These are phyloP conservation scores for Rachycentron canadum DNA, from an alignment of 2,797 vertebrate species.

Conservation along the genomic window DNA sequence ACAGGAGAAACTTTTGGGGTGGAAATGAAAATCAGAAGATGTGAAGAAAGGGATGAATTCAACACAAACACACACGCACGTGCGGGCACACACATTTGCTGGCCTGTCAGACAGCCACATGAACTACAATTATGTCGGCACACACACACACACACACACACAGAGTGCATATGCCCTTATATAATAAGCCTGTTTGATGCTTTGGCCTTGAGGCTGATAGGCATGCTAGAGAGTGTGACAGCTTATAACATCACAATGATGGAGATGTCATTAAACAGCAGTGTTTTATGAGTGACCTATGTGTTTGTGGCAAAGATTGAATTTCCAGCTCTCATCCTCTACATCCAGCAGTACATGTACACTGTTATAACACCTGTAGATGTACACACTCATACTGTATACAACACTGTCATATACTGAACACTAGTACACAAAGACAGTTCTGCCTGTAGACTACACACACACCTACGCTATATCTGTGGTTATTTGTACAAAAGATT, in stretches of 20 bases:
- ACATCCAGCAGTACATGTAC: slow-evolving; percentile 4
- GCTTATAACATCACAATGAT: slow-evolving; percentile 81
- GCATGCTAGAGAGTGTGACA: slow-evolving; percentile 73
- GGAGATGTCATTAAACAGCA: slow-evolving; percentile 78
- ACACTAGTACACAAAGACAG: slow-evolving; percentile 3
- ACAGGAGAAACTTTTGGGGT: slow-evolving; percentile 70
- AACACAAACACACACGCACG: slow-evolving; percentile 17
- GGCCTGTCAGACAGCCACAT: slow-evolving; percentile 35
- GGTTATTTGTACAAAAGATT: slow-evolving; percentile 3
- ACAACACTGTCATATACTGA: background rate
- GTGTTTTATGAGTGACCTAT: slow-evolving; percentile 74
- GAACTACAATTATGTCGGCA: slow-evolving; percentile 43
- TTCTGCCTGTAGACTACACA: slow-evolving; percentile 3
- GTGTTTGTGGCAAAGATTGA: slow-evolving; percentile 61
- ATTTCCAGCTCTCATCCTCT: slow-evolving; percentile 28
- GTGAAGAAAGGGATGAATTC: slow-evolving; percentile 39
- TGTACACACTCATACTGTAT: background rate
- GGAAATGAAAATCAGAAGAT: slow-evolving; percentile 63
- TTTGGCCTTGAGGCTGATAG: slow-evolving; percentile 75
- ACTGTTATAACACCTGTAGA: slow-evolving; percentile 8
- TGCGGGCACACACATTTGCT: slow-evolving; percentile 23
- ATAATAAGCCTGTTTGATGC: slow-evolving; percentile 70
- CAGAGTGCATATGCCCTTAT: slow-evolving; percentile 52
- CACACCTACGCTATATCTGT: background rate
- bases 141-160: slow-evolving; percentile 20